phyloP scores from a whole-genome alignment of 2,888 invertebrate genomes.

The Athetis lepigone region DNA sequence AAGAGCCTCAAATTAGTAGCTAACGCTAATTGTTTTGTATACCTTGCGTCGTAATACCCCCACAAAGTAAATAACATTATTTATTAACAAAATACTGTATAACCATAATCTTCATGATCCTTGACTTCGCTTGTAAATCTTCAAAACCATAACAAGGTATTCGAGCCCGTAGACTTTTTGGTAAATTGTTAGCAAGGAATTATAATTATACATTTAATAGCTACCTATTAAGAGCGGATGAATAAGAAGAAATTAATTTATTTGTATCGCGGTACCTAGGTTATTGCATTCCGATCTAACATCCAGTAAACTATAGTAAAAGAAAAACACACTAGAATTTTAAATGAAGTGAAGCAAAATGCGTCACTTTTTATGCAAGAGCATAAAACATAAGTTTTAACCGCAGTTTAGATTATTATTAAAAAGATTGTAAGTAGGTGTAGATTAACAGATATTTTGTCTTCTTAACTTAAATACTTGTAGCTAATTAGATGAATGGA shows the following conservation, averaged over 20 bases:
- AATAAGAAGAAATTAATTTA: slow-evolving; percentile 4
- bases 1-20: slow-evolving; percentile 2
- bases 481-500: background rate
- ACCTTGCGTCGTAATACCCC: slow-evolving; percentile 16
- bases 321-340: slow-evolving; percentile 10
- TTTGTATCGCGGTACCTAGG: background rate
- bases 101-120: slow-evolving; percentile 46
- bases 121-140: slow-evolving; percentile 47
- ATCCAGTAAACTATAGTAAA: slow-evolving; percentile 1
- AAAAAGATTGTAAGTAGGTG: background rate
- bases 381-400: slow-evolving; percentile 12
- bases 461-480: background rate
- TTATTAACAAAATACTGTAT: slow-evolving; percentile 45
- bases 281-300: background rate
- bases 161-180: slow-evolving; percentile 35
- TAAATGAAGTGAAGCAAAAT: slow-evolving; percentile 18
- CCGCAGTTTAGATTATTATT: slow-evolving; percentile 1
- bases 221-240: background rate
- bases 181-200: slow-evolving; percentile 29
- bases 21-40: slow-evolving; percentile 29
- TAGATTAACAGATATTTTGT: background rate
- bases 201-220: slow-evolving; percentile 31
- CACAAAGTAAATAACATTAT: slow-evolving; percentile 37
- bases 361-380: background rate
- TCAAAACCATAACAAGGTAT: slow-evolving; percentile 54